Percentiles rank a stretch among this genome's conserved stretches.
Evolutionary conservation across 1,140 invertebrate genomes (phyloP).

Genomic region (Hycleus cichorii): DNA sequence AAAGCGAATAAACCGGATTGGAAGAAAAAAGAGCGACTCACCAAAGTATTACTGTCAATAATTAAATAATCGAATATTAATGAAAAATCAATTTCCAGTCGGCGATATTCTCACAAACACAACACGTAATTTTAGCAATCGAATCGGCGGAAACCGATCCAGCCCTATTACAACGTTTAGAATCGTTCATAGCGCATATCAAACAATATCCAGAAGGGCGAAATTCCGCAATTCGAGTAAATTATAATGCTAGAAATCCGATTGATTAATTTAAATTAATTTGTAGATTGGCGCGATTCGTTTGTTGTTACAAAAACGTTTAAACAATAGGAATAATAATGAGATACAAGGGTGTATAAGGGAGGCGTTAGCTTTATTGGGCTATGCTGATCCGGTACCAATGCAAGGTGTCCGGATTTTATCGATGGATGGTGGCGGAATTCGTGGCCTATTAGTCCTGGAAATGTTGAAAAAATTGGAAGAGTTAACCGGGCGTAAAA

Average conservation of each 20-base stretch:
- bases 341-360: constrained; percentile 40
- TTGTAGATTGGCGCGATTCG: constrained; percentile 56
- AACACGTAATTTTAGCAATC: constrained; percentile 58
- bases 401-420: constrained; percentile 73
- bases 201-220: constrained; percentile 64
- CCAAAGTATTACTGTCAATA: constrained; percentile 14
- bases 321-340: constrained; percentile 41
- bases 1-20: constrained; percentile 24
- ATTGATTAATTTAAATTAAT: constrained; percentile 16
- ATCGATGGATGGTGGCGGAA: constrained; percentile 85
- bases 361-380: constrained; percentile 67
- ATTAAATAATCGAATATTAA: constrained; percentile 21
- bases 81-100: constrained; percentile 43
- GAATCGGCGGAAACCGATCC: constrained; percentile 46
- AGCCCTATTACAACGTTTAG: constrained; percentile 38
- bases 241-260: constrained; percentile 6
- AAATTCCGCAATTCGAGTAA: constrained; percentile 62
- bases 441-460: constrained; percentile 73
- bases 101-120: constrained; percentile 57
- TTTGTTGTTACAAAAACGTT: constrained; percentile 48
- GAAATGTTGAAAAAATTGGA: constrained; percentile 76
- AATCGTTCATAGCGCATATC: constrained; percentile 63
- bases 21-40: constrained; percentile 20
- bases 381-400: constrained; percentile 62
- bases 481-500: constrained; percentile 56